phyloP scores from a whole-genome alignment of 2,797 vertebrate species.

The Epinephelus malabaricus region DNA sequence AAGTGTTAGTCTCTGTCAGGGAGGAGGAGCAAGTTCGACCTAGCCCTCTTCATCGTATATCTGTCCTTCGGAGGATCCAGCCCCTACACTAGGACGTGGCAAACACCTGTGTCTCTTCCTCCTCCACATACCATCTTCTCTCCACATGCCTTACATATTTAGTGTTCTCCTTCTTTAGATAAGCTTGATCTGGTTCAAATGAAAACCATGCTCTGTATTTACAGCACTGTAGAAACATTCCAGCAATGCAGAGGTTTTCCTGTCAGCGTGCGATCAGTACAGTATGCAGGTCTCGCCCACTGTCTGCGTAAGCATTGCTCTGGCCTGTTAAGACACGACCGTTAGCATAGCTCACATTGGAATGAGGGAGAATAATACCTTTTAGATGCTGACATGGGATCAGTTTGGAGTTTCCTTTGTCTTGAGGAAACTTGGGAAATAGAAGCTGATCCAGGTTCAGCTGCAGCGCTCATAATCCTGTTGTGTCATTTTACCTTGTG shows the following conservation, averaged over 20 bases:
- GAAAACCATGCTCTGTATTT: conserved; percentile 7
- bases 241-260: background rate
- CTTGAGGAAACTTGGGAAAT: background rate
- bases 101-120: conserved; percentile 40
- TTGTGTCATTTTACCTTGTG: background rate
- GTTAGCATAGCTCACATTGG: conserved; percentile 29
- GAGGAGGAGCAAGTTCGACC: background rate
- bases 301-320: background rate
- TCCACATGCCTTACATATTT: conserved; percentile 24
- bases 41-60: background rate
- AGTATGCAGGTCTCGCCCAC: background rate
- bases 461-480: background rate
- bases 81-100: background rate
- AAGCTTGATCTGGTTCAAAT: conserved; percentile 3
- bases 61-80: conserved; percentile 1
- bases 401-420: background rate
- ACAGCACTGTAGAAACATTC: conserved; percentile 45
- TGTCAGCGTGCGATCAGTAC: conserved; percentile 7
- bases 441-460: conserved; percentile 21
- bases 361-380: conserved; percentile 39
- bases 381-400: background rate
- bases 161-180: background rate
- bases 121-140: conserved; percentile 8
- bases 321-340: conserved; percentile 69
- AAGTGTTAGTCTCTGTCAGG: background rate